These are phyloP conservation scores for Alsophila aescularia DNA, from an alignment of 2,888 invertebrate genomes.

Conservation along the genomic window DNA sequence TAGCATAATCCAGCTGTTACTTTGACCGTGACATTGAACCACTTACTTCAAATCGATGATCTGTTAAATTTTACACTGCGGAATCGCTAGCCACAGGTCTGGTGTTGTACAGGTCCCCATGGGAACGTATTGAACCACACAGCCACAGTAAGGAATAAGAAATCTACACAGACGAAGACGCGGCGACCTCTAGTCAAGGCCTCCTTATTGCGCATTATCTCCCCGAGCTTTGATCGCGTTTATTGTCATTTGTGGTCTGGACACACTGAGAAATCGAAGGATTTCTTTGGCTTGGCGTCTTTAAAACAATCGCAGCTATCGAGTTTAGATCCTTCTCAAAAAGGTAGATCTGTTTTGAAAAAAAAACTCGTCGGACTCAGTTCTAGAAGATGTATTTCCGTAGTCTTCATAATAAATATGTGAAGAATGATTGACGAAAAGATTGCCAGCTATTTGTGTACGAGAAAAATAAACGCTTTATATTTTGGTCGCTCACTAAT, in stretches of 20 bases:
- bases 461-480: constrained; percentile 28
- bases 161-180: constrained; percentile 1
- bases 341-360: too few relatives aligned
- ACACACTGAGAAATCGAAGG: background rate
- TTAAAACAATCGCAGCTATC: background rate
- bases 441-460: constrained; percentile 24
- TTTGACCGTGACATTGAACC: constrained; percentile 3
- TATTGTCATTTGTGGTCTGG: constrained; percentile 12
- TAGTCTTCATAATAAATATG: constrained; percentile 3
- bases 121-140: too few relatives aligned
- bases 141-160: background rate
- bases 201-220: constrained; percentile 24
- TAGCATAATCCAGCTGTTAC: background rate
- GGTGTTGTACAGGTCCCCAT: too few relatives aligned
- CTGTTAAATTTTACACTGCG: too few relatives aligned
- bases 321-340: too few relatives aligned
- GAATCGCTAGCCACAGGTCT: too few relatives aligned
- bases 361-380: too few relatives aligned
- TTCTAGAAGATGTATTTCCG: too few relatives aligned
- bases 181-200: constrained; percentile 14
- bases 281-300: constrained; percentile 1
- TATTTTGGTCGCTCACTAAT: constrained; percentile 45
- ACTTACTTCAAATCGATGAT: too few relatives aligned
- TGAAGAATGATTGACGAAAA: constrained; percentile 12
- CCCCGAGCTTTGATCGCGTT: constrained; percentile 24